These are phyloP conservation scores for Pterocles gutturalis DNA, from an alignment of 2,113 vertebrate species.

Conservation along the genomic window DNA sequence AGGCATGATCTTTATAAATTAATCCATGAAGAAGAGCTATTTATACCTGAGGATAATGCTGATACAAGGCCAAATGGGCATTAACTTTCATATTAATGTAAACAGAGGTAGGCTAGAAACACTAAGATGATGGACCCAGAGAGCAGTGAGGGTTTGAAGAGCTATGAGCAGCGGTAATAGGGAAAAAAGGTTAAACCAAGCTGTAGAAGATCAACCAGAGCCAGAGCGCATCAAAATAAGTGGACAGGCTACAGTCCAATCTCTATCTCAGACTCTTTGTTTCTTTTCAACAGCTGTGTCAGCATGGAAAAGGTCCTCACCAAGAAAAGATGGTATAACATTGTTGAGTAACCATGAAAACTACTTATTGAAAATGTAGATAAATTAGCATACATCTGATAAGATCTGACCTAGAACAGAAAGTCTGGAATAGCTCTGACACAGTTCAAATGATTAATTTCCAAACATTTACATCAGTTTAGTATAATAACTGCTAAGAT, in stretches of 20 bases:
- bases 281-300: not conserved
- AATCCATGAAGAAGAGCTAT: not conserved
- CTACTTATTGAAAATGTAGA: not conserved
- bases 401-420: slow-evolving; percentile 20
- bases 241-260: not conserved
- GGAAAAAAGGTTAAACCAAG: not conserved
- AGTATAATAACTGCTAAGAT: not conserved
- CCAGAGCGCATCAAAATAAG: not conserved
- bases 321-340: not conserved
- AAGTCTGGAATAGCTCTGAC: slow-evolving; percentile 12
- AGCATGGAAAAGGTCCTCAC: not conserved
- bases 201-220: not conserved
- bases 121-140: not conserved
- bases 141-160: not conserved
- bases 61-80: not conserved
- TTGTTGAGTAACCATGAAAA: not conserved
- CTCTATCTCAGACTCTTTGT: not conserved
- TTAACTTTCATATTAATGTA: not conserved
- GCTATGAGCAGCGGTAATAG: not conserved
- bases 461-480: slow-evolving; percentile 6
- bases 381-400: not conserved
- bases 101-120: not conserved
- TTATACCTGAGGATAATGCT: not conserved
- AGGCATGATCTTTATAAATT: not conserved
- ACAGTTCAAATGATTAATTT: slow-evolving; percentile 44